Evolutionary conservation across 2,888 invertebrate genomes (phyloP).

Genomic region (Folsomia manolachei): DNA sequence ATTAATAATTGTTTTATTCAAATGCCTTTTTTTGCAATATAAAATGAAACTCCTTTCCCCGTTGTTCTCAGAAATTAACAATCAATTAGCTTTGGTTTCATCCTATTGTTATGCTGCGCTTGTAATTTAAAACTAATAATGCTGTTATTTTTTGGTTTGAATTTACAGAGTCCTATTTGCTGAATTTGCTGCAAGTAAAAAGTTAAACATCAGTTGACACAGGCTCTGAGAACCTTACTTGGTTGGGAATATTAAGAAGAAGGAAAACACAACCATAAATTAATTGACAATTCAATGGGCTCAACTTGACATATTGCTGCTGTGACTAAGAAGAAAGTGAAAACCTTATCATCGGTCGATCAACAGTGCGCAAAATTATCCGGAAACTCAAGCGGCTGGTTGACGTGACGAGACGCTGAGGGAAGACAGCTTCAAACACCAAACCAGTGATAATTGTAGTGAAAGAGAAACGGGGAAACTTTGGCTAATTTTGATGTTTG

Average conservation of each 20-base stretch:
- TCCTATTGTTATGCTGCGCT: background rate
- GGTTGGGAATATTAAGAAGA: background rate
- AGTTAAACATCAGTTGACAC: background rate
- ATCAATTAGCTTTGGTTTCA: too few species aligned
- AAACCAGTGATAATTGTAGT: background rate
- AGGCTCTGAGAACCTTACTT: background rate
- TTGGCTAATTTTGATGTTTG: background rate
- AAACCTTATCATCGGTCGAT: background rate
- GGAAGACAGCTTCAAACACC: background rate
- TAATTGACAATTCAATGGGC: background rate
- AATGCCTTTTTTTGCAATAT: background rate
- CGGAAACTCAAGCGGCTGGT: background rate
- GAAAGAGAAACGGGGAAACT: background rate
- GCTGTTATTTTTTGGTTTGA: background rate
- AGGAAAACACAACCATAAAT: background rate
- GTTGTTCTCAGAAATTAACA: background rate
- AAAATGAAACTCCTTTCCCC: background rate
- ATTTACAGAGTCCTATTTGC: too few species aligned
- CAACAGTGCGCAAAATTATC: slow-evolving; percentile 1
- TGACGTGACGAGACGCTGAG: background rate
- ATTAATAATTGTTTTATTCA: background rate
- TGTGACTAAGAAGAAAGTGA: background rate
- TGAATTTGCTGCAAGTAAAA: background rate
- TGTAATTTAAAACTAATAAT: background rate
- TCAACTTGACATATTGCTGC: background rate